Evolutionary conservation across 2,888 invertebrate genomes (phyloP).

Genomic region (Eristalis pertinax): DNA sequence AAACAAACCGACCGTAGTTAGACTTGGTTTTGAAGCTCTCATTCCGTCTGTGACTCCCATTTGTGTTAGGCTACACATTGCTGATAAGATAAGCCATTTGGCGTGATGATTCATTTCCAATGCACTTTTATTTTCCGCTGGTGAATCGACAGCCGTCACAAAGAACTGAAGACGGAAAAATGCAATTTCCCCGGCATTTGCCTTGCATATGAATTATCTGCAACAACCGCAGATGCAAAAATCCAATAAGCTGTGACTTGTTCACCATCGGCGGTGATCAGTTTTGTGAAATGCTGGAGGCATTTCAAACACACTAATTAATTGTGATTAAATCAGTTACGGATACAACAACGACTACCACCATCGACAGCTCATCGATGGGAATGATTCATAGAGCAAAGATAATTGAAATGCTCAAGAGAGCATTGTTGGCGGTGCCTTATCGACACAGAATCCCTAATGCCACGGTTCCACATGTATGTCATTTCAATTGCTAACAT

Average conservation of each 20-base stretch:
- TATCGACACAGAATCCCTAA: slow-evolving; percentile 23
- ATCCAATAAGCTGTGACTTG: not conserved
- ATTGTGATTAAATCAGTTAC: slow-evolving; percentile 13
- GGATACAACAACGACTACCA: not conserved
- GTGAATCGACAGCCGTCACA: not conserved
- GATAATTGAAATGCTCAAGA: slow-evolving; percentile 22
- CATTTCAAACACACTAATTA: not conserved
- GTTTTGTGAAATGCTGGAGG: not conserved
- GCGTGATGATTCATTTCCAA: not conserved
- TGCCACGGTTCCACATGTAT: not conserved
- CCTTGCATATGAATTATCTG: not conserved
- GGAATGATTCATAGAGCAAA: slow-evolving; percentile 1
- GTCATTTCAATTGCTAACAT: not conserved
- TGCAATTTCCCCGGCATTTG: not conserved
- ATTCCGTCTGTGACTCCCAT: no score
- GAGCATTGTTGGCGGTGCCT: not conserved
- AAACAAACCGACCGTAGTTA: no score
- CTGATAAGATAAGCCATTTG: not conserved
- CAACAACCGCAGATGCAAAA: not conserved
- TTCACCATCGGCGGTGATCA: not conserved
- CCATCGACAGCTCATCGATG: slow-evolving; percentile 7
- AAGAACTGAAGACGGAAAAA: not conserved
- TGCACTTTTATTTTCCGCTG: not conserved
- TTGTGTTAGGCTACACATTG: no score
- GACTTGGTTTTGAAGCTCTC: no score